A percentile compares a stretch with the other conserved stretches of the same genome.
Conservation (phyloP, 2,888 invertebrate genomes). For the Liodrosophila aerea region DNA sequence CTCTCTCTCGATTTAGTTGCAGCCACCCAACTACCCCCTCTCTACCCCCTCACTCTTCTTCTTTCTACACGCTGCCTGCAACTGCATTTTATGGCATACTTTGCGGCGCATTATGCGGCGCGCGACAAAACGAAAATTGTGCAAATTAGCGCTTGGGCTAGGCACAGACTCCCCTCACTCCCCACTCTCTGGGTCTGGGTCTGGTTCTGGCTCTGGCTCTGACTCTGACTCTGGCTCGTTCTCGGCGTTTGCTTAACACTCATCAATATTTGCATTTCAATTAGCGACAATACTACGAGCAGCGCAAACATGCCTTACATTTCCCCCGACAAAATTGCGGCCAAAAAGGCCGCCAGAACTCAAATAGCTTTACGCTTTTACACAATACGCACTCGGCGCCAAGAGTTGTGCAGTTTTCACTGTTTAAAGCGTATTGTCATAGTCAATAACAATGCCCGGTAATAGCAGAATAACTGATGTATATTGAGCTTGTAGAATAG, state of each 20-base stretch:
- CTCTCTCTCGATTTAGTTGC: slow-evolving; percentile 45
- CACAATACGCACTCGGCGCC: neutral
- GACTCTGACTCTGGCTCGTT: too few species aligned
- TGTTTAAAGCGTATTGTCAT: neutral
- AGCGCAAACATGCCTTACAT: slow-evolving; percentile 48
- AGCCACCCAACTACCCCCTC: too few species aligned
- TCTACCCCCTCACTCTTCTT: neutral
- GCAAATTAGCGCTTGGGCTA: slow-evolving; percentile 62
- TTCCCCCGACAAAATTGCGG: slow-evolving; percentile 25
- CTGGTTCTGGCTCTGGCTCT: too few species aligned
- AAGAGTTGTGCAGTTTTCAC: slow-evolving; percentile 11
- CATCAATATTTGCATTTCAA: slow-evolving; percentile 75
- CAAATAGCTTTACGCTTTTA: slow-evolving; percentile 6
- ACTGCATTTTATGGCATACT: slow-evolving; percentile 67
- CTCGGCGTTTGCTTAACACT: slow-evolving; percentile 63
- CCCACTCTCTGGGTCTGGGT: too few species aligned
- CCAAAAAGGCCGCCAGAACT: slow-evolving; percentile 3
- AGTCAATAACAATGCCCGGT: too few species aligned
- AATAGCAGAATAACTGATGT: too few species aligned
- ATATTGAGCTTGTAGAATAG: too few species aligned
- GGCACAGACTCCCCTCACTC: too few species aligned
- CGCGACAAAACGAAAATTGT: slow-evolving; percentile 71
- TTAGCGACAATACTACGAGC: slow-evolving; percentile 63
- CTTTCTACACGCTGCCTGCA: slow-evolving; percentile 16
- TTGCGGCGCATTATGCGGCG: slow-evolving; percentile 75